phyloP scores from a whole-genome alignment of 2,888 invertebrate genomes.

The Neelides folsomi region DNA sequence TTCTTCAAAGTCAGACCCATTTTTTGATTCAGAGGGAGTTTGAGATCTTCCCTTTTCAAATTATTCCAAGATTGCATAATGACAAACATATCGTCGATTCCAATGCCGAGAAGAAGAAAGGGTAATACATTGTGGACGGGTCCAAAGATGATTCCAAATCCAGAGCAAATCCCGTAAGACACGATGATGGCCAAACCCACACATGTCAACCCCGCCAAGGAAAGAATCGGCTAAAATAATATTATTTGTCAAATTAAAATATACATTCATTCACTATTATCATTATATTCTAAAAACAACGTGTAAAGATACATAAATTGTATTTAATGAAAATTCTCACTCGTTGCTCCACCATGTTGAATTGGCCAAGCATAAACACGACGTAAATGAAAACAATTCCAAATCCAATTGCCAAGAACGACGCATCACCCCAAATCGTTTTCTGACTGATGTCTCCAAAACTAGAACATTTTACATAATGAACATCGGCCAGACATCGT shows the following conservation, averaged over 20 bases:
- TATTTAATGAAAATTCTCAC: conserved; percentile 38
- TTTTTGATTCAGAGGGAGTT: conserved; percentile 46
- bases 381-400: conserved; percentile 61
- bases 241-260: conserved; percentile 4
- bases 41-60: conserved; percentile 28
- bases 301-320: neutral
- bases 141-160: conserved; percentile 58
- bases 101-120: conserved; percentile 64
- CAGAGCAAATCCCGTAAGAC: conserved; percentile 57
- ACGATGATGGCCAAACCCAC: conserved; percentile 60
- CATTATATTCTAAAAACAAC: neutral
- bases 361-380: conserved; percentile 56
- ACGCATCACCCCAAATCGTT: conserved; percentile 58
- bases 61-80: conserved; percentile 66
- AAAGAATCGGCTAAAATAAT: conserved; percentile 48
- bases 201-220: conserved; percentile 53
- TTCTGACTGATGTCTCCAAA: conserved; percentile 61
- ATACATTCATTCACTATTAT: neutral
- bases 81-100: conserved; percentile 73
- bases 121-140: conserved; percentile 70
- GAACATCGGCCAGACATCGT: neutral
- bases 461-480: conserved; percentile 37
- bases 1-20: conserved; percentile 59
- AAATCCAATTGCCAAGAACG: conserved; percentile 54
- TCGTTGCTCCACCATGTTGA: conserved; percentile 58